These are phyloP conservation scores for Mercenaria mercenaria DNA, from an alignment of 1,140 invertebrate genomes.

Conservation along the genomic window DNA sequence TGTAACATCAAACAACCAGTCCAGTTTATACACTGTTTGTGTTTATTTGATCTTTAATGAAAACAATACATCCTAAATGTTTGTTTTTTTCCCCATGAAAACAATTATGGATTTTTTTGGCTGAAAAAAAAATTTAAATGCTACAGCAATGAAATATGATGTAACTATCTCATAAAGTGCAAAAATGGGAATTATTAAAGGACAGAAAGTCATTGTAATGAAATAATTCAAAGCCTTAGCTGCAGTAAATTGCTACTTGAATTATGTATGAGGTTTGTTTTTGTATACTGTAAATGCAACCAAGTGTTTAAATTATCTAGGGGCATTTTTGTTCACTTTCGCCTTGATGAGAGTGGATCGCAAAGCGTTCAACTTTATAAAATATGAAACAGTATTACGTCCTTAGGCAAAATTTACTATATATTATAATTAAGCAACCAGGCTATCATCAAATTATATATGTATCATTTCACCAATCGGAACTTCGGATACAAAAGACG, in stretches of 20 bases:
- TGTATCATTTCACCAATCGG: conserved; percentile 39
- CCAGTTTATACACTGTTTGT: no score
- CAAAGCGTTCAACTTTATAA: conserved; percentile 9
- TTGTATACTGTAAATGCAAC: conserved; percentile 3
- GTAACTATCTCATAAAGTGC: no score
- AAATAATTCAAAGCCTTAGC: no score
- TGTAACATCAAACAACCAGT: no score
- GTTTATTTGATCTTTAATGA: no score
- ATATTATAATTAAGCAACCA: neutral
- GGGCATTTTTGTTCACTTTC: neutral
- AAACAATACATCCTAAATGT: no score
- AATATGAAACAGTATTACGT: conserved; percentile 14
- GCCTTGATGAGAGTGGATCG: neutral
- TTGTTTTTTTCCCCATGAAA: no score
- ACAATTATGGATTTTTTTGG: no score
- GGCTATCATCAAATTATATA: conserved; percentile 37
- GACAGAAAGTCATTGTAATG: no score
- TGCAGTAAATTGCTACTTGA: neutral
- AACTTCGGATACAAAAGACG: conserved; percentile 7
- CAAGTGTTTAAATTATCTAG: conserved; percentile 15
- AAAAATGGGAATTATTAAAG: no score
- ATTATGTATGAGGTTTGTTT: conserved; percentile 11
- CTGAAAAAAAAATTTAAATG: no score
- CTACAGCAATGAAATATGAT: no score
- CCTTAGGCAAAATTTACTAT: conserved; percentile 17